These are phyloP conservation scores for Caenorhabditis sinica DNA, from an alignment of 2,888 invertebrate genomes.

Conservation along the genomic window DNA sequence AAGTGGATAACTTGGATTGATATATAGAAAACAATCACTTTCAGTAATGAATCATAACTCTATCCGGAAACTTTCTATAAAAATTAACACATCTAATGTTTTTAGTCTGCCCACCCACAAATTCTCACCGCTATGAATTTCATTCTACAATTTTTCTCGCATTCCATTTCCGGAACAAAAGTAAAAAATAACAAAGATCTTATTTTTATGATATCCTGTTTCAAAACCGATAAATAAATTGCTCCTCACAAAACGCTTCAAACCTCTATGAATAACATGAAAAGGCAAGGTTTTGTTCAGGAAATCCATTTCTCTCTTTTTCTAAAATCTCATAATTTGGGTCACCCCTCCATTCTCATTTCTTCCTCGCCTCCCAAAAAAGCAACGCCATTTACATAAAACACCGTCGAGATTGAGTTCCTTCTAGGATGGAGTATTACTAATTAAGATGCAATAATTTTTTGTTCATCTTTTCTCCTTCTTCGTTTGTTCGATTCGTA, in stretches of 20 bases:
- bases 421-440: background rate
- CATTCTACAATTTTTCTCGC: background rate
- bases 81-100: no score
- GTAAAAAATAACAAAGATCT: slow-evolving; percentile 12
- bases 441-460: slow-evolving; percentile 18
- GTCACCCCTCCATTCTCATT: background rate
- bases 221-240: slow-evolving; percentile 10
- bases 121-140: slow-evolving; percentile 2
- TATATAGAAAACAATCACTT: no score
- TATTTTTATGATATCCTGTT: slow-evolving; percentile 32
- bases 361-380: background rate
- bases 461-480: background rate
- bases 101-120: background rate
- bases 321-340: background rate
- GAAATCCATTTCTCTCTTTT: background rate
- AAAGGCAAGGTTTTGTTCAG: background rate
- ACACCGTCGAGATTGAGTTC: slow-evolving; percentile 16
- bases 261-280: slow-evolving; percentile 26
- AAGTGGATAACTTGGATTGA: no score
- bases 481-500: background rate
- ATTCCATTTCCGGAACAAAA: background rate
- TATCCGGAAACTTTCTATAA: no score
- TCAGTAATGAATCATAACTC: no score
- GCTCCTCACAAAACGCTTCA: background rate
- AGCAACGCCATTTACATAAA: slow-evolving; percentile 13